Percentiles rank a stretch among this genome's conserved stretches.
Conservation (phyloP, 2,797 vertebrate species). For the Cossypha caffra region DNA sequence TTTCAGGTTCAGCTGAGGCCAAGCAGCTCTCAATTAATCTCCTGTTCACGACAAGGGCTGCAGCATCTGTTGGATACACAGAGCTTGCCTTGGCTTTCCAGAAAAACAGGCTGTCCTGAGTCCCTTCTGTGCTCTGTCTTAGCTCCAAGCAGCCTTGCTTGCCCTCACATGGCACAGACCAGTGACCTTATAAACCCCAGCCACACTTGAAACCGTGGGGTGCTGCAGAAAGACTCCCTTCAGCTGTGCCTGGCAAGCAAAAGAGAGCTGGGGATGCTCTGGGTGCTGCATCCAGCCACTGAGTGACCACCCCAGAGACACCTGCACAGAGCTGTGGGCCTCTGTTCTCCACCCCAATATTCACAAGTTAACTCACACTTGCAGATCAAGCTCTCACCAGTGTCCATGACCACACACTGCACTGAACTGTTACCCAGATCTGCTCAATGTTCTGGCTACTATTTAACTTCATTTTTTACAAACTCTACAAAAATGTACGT, state of each 20-base stretch:
- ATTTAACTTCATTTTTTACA: neutral
- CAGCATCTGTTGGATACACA: neutral
- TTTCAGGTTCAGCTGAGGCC: neutral
- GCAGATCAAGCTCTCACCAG: neutral
- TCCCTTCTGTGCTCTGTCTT: neutral
- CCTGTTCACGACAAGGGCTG: neutral
- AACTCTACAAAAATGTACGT: neutral
- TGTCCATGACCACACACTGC: neutral
- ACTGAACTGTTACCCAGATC: neutral
- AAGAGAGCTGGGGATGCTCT: neutral
- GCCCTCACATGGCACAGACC: neutral
- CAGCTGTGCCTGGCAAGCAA: neutral
- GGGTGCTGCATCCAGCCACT: neutral
- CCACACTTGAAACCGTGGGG: accelerated
- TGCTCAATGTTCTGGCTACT: neutral
- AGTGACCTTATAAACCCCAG: neutral
- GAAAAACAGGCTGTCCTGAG: neutral
- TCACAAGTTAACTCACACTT: neutral
- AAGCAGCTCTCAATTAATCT: neutral
- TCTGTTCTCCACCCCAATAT: neutral
- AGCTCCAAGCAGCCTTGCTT: neutral
- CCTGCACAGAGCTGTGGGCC: accelerated
- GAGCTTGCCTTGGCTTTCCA: neutral
- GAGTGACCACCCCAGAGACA: neutral
- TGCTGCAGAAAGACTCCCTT: neutral